A percentile compares a stretch with the other conserved stretches of the same genome.
Evolutionary conservation across 2,797 vertebrate genomes (phyloP).

Genomic region (Philypnodon macrostomus): DNA sequence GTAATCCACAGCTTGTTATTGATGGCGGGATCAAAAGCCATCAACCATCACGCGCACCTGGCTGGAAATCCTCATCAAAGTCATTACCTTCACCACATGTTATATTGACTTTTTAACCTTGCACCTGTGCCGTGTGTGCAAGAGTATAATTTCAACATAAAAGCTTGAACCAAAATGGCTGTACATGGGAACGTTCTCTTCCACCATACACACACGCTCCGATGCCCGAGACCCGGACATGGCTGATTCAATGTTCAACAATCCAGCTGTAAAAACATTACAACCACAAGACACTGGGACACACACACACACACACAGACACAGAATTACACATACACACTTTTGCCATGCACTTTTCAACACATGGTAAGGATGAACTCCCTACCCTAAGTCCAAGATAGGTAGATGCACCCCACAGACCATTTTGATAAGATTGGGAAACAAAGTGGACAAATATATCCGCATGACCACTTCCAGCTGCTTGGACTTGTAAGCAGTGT

Average conservation of each 20-base stretch:
- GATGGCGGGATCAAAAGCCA: conserved; percentile 3
- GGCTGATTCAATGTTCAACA: conserved; percentile 54
- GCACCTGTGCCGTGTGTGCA: conserved; percentile 40
- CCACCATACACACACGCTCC: conserved; percentile 27
- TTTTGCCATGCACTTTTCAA: conserved; percentile 24
- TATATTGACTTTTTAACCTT: conserved; percentile 29
- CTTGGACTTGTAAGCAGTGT: not conserved
- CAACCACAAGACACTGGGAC: conserved; percentile 29
- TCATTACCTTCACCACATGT: conserved; percentile 8
- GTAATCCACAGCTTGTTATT: conserved; percentile 3
- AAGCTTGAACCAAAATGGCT: conserved; percentile 48
- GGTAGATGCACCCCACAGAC: conserved; percentile 24
- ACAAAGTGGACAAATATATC: conserved; percentile 53
- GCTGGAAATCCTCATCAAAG: conserved; percentile 8
- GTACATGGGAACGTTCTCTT: conserved; percentile 33
- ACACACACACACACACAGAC: conserved; percentile 26
- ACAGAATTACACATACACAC: too few species aligned
- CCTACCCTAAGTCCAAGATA: conserved; percentile 34
- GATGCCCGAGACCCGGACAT: conserved; percentile 42
- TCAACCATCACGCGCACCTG: conserved; percentile 19
- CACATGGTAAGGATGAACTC: conserved; percentile 40
- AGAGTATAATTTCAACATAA: conserved; percentile 31
- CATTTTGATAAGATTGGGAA: conserved; percentile 29
- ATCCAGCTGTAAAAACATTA: conserved; percentile 68
- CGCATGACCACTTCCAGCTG: conserved; percentile 26